These are phyloP conservation scores for Campoplex nolae DNA, from an alignment of 2,888 invertebrate species.

Conservation along the genomic window DNA sequence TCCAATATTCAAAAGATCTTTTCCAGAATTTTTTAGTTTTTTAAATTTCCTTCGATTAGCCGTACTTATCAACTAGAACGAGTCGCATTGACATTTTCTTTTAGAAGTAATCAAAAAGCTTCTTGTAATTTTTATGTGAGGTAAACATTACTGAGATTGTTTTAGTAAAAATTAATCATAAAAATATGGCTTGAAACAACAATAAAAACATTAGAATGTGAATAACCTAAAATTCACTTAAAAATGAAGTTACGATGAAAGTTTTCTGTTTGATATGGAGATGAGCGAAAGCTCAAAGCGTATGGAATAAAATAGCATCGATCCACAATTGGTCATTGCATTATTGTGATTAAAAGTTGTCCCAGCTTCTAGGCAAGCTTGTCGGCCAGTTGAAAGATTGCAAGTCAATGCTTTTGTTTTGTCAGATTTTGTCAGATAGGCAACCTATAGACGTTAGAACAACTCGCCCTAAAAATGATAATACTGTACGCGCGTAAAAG, in stretches of 20 bases:
- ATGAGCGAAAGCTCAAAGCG: neutral
- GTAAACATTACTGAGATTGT: neutral
- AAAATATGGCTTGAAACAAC: neutral
- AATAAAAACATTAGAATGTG: neutral
- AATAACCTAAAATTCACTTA: constrained; percentile 6
- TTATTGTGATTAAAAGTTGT: neutral
- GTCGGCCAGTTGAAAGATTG: no score
- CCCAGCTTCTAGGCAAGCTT: no score
- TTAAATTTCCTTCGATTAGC: neutral
- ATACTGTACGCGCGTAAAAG: constrained; percentile 35
- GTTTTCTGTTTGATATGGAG: neutral
- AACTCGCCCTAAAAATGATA: constrained; percentile 18
- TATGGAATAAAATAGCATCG: neutral
- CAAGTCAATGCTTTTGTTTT: no score
- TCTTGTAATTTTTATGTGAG: neutral
- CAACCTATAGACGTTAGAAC: no score
- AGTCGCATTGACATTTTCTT: neutral
- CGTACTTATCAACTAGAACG: neutral
- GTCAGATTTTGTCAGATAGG: no score
- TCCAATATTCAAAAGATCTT: neutral
- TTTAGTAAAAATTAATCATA: neutral
- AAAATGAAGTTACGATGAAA: neutral
- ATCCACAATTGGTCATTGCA: constrained; percentile 3
- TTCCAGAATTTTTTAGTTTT: neutral
- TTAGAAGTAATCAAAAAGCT: neutral